Percentiles rank a stretch among this genome's conserved stretches.
Conservation (phyloP, 2,113 vertebrate species). For the Sinocyclocheilus maitianheensis region DNA sequence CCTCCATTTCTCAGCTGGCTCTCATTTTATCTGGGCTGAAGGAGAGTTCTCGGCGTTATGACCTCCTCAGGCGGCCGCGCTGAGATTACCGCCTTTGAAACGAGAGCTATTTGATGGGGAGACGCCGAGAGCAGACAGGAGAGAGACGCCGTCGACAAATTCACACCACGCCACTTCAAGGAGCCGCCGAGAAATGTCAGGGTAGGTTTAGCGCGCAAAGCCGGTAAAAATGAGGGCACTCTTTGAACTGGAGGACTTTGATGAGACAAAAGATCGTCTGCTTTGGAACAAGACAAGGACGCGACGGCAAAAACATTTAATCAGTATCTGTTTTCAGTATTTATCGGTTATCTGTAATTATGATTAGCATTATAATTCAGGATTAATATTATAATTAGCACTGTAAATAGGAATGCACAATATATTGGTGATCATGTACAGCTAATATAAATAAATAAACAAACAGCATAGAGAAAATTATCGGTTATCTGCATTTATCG, state of each 20-base stretch:
- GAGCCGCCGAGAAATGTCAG: constrained; percentile 37
- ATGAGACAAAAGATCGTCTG: constrained; percentile 11
- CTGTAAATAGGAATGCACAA: not conserved
- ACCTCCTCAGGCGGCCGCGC: constrained; percentile 26
- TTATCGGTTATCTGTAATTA: not conserved
- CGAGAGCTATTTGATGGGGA: constrained; percentile 68
- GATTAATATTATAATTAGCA: not conserved
- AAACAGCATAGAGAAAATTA: no score
- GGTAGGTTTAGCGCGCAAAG: constrained; percentile 50
- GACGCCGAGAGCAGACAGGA: constrained; percentile 60
- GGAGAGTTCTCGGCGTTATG: constrained; percentile 13
- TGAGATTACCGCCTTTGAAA: constrained; percentile 69
- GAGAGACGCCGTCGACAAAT: constrained; percentile 45
- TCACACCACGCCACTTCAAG: constrained; percentile 38
- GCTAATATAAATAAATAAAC: no score
- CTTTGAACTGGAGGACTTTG: constrained; percentile 59
- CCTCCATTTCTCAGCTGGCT: constrained; percentile 18
- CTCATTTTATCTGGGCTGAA: constrained; percentile 33
- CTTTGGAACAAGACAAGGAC: not conserved
- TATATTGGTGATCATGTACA: no score
- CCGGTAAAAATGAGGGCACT: constrained; percentile 58
- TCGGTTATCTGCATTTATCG: not conserved
- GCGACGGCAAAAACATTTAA: not conserved
- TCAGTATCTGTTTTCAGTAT: not conserved
- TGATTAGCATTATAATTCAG: not conserved